Evolutionary conservation across 2,888 invertebrate genomes (phyloP), one percentile per base, ranked within the genome.

Genomic region (Apodemia duryi): DNA sequence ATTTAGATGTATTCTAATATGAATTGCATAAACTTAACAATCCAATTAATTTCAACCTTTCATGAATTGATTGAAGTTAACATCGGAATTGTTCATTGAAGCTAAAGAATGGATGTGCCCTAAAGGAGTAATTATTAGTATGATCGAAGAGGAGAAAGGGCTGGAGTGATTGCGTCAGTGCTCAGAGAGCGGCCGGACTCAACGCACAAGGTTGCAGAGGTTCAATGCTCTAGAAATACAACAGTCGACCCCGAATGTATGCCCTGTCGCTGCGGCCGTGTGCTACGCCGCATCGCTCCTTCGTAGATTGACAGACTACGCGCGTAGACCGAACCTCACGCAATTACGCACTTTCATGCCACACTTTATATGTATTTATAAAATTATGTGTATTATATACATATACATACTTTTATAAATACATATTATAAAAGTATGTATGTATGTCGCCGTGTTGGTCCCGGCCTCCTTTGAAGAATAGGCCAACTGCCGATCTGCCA

Each of bases 211-310:
- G 91, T 91, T 91, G 91, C 85, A 83, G 84, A 89, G 88, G 91
- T 91, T 91, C 91, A 91, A 90, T 90, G 91, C 88, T 91, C 91
- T 90, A 91, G 88, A 90, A 90, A 90, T 88, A 89, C 84, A 83
- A 89, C 80, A 85, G 82, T 82, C 87, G 89, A 89, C 88, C 90
- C 86, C 86, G 82, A 76, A 76, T 82, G 81, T 76, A 72, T 77
- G 76, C 73, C 75, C 72, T 75, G 76, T 70, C 76, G 79, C 75
- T 73, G 77, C 77, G 79, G 68, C 70, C 71, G 71, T 75, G 71
- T 73, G 72, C 70, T 68, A 70, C 71, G 69, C 69, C 65, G 69
- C 71, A 64, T 67, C 71, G 70, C 69, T 65, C 62, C 66, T 65
- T 68, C 75, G 74, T 75, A 75, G 76, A 72, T 73, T 74, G 67